These are phyloP conservation scores for Ornithorhynchus anatinus DNA, from an alignment of 2,113 vertebrate species.

Conservation along the genomic window DNA sequence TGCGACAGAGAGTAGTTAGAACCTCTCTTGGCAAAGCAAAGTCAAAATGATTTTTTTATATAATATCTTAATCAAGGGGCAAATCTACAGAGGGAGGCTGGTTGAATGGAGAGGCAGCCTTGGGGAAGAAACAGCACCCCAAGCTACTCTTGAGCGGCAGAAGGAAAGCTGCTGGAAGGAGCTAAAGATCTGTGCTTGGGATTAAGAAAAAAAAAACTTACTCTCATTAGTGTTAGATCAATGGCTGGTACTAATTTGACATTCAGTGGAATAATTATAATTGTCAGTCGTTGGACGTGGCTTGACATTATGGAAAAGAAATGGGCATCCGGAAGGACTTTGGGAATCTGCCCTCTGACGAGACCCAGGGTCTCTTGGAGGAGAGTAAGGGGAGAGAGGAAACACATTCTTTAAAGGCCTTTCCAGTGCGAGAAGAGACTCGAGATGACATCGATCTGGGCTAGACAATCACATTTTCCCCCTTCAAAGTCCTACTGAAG, in stretches of 20 bases:
- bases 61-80: conserved; percentile 45
- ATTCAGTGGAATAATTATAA: conserved; percentile 34
- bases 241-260: conserved; percentile 38
- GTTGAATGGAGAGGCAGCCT: conserved; percentile 2
- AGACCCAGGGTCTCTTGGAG: no score
- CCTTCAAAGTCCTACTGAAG: no score
- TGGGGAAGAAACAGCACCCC: conserved; percentile 21
- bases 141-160: neutral
- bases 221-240: conserved; percentile 12
- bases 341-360: no score
- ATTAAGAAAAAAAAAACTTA: conserved; percentile 7
- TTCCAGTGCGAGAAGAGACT: no score
- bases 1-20: conserved; percentile 55
- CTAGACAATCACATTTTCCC: no score
- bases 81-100: neutral
- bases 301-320: conserved; percentile 16
- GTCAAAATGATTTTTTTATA: conserved; percentile 61
- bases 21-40: conserved; percentile 57
- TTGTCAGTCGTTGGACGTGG: conserved; percentile 25
- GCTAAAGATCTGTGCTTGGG: neutral
- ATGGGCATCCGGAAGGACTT: no score
- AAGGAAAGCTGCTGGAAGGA: conserved; percentile 15
- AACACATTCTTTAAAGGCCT: no score
- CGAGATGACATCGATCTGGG: no score
- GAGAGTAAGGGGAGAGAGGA: no score